Evolutionary conservation across 2,888 invertebrate genomes (phyloP), one percentile per base, ranked within the genome.

Genomic region (Deroplatys truncata): DNA sequence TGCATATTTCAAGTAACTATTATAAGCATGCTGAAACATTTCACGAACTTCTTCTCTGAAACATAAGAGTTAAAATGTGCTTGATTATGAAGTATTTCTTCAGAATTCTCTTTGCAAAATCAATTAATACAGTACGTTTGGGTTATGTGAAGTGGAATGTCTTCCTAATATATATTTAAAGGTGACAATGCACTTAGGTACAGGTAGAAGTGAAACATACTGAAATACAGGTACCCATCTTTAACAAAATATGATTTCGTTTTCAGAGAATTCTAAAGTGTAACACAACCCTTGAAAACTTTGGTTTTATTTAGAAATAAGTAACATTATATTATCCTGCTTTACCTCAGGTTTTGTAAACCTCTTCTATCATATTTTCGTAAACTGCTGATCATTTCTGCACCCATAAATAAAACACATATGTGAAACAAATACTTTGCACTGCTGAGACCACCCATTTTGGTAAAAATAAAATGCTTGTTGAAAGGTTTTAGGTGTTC

Each of bases 1-100:
- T 2, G 99, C 99, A 94, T 98, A 96, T 90, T 95, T 95, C 91
- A 99, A 95, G 93, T 99, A 99, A 92, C 98, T 98, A 91, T 99
- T 97, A 93, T 99, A 99, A 0, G 99, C 99, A 95, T 99, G 99
- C 92, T 99, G 97, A 93, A 99, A 99, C 99, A 99, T 99, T 90
- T 96, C 95, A 49, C 96, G 95, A 0, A 98, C 98, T 94, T 98
- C 98, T 92, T 98, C 97, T 91, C 99, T 91, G 89, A 13, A 90
- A 89, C 20, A 85, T 86, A 13, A 89, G 84, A 28, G n/a, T 87
- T 56, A 72, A 20, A 7, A 72, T 35, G 13, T 43, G 43, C 1
- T 43, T 43, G 43, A 2, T 43, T 43, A 43, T 43, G 13, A 3
- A 13, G 43, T 13, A 43, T 13, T 43, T 43, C 43, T 13, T 43